A percentile compares a stretch with the other conserved stretches of the same genome.
phyloP scores from a whole-genome alignment of 2,888 invertebrate genomes.

The Dinocampus coccinellae region DNA sequence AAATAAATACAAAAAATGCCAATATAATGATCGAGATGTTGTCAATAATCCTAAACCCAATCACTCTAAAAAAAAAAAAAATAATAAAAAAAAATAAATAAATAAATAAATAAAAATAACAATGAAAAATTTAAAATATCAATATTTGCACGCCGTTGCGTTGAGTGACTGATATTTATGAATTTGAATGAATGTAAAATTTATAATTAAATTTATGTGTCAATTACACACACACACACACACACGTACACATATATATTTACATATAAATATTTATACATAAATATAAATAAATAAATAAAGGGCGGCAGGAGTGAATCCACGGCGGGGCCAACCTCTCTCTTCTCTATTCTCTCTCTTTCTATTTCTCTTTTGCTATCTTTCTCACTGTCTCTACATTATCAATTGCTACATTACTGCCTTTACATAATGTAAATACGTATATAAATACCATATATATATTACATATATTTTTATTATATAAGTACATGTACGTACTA shows the following conservation, averaged over 20 bases:
- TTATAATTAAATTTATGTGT: constrained; percentile 42
- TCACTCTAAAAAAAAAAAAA: too few relatives aligned
- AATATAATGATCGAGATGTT: not conserved
- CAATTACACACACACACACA: too few relatives aligned
- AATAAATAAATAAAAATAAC: too few relatives aligned
- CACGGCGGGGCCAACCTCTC: constrained; percentile 64
- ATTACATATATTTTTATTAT: constrained; percentile 53
- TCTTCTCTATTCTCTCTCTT: constrained; percentile 38
- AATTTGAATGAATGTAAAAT: constrained; percentile 35
- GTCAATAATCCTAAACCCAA: not conserved
- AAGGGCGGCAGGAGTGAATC: constrained; percentile 64
- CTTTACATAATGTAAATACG: constrained; percentile 61
- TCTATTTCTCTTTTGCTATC: constrained; percentile 40
- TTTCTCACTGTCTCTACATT: not conserved
- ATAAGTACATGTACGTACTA: constrained; percentile 55
- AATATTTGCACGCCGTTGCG: constrained; percentile 45
- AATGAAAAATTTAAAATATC: too few relatives aligned
- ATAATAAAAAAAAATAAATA: too few relatives aligned
- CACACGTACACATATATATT: too few relatives aligned
- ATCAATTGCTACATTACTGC: constrained; percentile 66
- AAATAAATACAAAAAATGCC: not conserved
- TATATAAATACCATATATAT: constrained; percentile 54
- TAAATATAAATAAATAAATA: constrained; percentile 39
- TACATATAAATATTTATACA: constrained; percentile 30
- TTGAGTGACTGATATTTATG: constrained; percentile 41